A percentile compares a stretch with the other conserved stretches of the same genome.
These are phyloP conservation scores for Hermatobates lingyangjiaoensis DNA, from an alignment of 1,140 invertebrate species.

Conservation along the genomic window DNA sequence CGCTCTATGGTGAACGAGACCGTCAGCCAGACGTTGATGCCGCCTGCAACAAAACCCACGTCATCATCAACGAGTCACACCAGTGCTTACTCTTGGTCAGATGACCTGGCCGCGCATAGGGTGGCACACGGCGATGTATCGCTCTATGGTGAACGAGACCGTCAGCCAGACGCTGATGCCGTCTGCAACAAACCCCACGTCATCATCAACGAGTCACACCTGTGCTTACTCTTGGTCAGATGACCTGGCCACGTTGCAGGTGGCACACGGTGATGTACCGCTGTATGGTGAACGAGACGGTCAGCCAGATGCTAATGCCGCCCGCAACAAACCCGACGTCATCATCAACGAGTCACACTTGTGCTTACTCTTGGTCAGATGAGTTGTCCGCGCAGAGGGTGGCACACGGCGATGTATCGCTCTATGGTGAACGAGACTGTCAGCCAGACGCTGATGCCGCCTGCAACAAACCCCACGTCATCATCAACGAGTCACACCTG, in stretches of 20 bases:
- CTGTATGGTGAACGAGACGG: slow-evolving; percentile 58
- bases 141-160: slow-evolving; percentile 56
- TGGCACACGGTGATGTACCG: slow-evolving; percentile 57
- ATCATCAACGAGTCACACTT: too few relatives aligned
- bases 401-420: slow-evolving; percentile 54
- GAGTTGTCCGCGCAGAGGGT: slow-evolving; percentile 51
- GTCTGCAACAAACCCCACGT: too few relatives aligned
- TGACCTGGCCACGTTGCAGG: slow-evolving; percentile 51
- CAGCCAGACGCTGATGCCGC: slow-evolving; percentile 54
- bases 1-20: slow-evolving; percentile 59
- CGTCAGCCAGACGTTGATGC: slow-evolving; percentile 55
- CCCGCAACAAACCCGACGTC: slow-evolving; percentile 29
- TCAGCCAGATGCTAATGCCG: slow-evolving; percentile 56
- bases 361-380: slow-evolving; percentile 36
- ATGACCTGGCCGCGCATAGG: slow-evolving; percentile 51
- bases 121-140: slow-evolving; percentile 57
- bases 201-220: too few relatives aligned
- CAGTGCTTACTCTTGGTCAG: too few relatives aligned
- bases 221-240: too few relatives aligned
- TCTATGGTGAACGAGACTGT: slow-evolving; percentile 61
- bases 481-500: too few relatives aligned
- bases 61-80: too few relatives aligned
- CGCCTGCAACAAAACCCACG: slow-evolving; percentile 32
- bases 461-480: too few relatives aligned
- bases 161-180: slow-evolving; percentile 59